A percentile compares a stretch with the other conserved stretches of the same genome.
Conservation (phyloP, 2,797 vertebrate species). For the Hydrophis major region DNA sequence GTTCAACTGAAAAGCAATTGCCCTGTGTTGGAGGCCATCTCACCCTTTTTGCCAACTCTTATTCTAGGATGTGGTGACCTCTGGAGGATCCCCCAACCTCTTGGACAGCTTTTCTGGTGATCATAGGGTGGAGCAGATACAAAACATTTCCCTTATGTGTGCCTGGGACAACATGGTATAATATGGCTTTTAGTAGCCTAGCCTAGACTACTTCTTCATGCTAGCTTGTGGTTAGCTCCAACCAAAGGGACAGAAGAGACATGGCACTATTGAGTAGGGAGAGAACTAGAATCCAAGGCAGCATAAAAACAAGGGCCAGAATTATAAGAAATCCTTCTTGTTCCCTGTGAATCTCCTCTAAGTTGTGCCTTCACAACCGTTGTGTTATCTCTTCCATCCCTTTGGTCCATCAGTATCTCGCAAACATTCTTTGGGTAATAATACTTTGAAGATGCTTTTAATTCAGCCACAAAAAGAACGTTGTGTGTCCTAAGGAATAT, state of each 20-base stretch:
- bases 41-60: neutral
- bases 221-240: neutral
- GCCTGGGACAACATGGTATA: neutral
- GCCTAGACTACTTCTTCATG: neutral
- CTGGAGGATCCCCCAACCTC: neutral
- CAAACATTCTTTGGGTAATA: slow-evolving; percentile 15
- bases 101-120: neutral
- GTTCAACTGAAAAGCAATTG: neutral
- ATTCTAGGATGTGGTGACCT: neutral
- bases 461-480: slow-evolving; percentile 52
- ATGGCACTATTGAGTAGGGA: neutral
- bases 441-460: slow-evolving; percentile 51
- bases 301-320: neutral
- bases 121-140: neutral
- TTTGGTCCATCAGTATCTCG: neutral
- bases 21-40: neutral
- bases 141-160: neutral
- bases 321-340: neutral
- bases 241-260: too few relatives aligned
- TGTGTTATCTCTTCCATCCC: rapidly evolving
- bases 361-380: neutral
- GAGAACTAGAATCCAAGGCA: neutral
- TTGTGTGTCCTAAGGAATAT: slow-evolving; percentile 58
- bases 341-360: neutral
- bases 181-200: neutral